A percentile compares a stretch with the other conserved stretches of the same genome.
Conservation (phyloP, 2,888 invertebrate genomes). For the Sipunculus nudus region DNA sequence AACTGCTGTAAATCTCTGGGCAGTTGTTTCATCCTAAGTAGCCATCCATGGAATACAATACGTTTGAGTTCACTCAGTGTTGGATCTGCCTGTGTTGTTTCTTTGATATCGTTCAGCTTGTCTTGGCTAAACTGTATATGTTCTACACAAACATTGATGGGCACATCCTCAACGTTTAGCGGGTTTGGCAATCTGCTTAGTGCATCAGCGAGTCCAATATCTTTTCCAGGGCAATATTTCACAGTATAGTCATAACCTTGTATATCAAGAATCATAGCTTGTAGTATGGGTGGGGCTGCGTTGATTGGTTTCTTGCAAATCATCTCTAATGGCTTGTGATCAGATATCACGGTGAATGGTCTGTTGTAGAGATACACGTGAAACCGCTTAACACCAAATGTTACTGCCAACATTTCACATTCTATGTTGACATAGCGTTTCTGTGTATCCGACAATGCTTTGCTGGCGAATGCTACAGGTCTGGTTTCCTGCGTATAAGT, state of each 20-base stretch:
- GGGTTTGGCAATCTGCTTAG: too few relatives aligned
- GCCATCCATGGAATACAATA: not conserved
- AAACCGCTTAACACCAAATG: not conserved
- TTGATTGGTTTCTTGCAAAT: not conserved
- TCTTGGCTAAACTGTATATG: not conserved
- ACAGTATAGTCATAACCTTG: slow-evolving; percentile 2
- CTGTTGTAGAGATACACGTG: not conserved
- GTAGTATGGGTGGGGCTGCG: not conserved
- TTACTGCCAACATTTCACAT: not conserved
- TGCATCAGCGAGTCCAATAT: too few relatives aligned
- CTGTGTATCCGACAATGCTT: not conserved
- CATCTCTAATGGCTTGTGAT: not conserved
- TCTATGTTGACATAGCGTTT: not conserved
- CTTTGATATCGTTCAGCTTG: not conserved
- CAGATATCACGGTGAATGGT: not conserved
- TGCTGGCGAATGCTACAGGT: not conserved
- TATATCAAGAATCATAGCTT: not conserved
- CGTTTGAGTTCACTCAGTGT: not conserved
- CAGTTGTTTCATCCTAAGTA: not conserved
- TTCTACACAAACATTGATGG: not conserved
- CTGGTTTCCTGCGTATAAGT: not conserved
- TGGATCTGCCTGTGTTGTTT: not conserved
- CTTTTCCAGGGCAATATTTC: too few relatives aligned
- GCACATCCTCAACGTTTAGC: not conserved
- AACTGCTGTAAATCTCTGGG: not conserved